Evolutionary conservation across 2,113 vertebrate genomes (phyloP), one percentile per base, ranked within the genome.

Genomic region (Scytalopus superciliaris): DNA sequence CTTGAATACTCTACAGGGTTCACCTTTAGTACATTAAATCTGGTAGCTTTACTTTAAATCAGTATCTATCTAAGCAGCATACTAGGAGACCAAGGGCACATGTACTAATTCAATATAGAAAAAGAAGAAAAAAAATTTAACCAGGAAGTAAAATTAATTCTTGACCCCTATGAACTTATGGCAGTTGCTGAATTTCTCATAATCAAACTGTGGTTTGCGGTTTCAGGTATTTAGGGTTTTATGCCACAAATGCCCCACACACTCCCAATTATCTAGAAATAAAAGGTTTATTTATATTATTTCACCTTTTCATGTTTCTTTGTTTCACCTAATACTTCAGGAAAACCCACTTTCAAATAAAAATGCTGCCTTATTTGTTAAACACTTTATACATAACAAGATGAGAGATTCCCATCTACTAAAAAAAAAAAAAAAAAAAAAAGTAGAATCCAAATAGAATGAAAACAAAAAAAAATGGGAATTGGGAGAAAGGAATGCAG

Each of bases 171-270:
- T 30, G 55, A 52, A 68, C 3, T 40, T 37, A 67, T 19, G 23
- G 9, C 37, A 79, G 4, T 4, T 85, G 23, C 31, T 84, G 30
- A 24, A 35, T 30, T 40, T 93, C 66, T 80, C 47, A 42, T 18
- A 44, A 42, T 31, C 35, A 59, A 24, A 33, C 25, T 70, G 8
- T 0, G 0, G 16, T 60, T 57, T 80, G 31, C 7, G 3, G 5
- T 56, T 80, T 37, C 17, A 35, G 7, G 4, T 3, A 2, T 17
- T 55, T 19, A 6, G 18, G 7, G 0, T 83, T 94, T 70, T 24
- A 57, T 13, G 23, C 4, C 12, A 68, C 3, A 78, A 40, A 84
- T 27, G 7, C 40, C 84, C 35, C 37, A 28, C 52, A 59, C 3
- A n/a, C 35, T 7, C 6, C 14, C 14, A 52, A 4, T 19, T 62